A percentile compares a stretch with the other conserved stretches of the same genome.
These are phyloP conservation scores for Hirtodrosophila trivittata DNA, from an alignment of 2,888 invertebrate species.

Conservation along the genomic window DNA sequence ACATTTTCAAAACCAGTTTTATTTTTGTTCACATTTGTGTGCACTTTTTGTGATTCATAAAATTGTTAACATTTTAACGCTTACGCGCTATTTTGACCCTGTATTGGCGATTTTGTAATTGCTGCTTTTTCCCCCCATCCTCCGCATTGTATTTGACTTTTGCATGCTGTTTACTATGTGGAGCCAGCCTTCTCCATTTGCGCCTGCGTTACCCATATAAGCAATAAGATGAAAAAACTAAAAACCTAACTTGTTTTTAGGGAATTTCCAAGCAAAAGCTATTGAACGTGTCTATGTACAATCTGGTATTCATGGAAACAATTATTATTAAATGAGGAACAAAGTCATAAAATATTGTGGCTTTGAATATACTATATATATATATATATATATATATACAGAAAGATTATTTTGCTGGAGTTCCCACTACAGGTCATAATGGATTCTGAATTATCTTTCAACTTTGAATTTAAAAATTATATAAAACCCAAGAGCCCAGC, in stretches of 20 bases:
- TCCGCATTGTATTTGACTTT: conserved; percentile 24
- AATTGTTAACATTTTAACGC: conserved; percentile 53
- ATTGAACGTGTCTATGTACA: conserved; percentile 27
- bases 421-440: no score
- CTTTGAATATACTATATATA: no score
- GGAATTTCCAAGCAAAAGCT: conserved; percentile 49
- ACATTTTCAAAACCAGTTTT: conserved; percentile 65
- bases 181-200: conserved; percentile 18
- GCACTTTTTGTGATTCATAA: conserved; percentile 63
- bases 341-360: background rate
- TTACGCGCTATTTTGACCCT: conserved; percentile 66
- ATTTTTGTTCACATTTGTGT: conserved; percentile 13
- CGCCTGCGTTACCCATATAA: conserved; percentile 48
- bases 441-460: no score
- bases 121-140: conserved; percentile 27
- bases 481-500: no score
- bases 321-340: conserved; percentile 21
- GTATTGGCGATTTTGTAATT: conserved; percentile 71
- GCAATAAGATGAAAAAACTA: conserved; percentile 8
- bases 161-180: conserved; percentile 20
- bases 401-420: no score
- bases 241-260: conserved; percentile 33
- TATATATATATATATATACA: no score
- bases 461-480: no score
- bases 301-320: background rate